Evolutionary conservation across 2,888 invertebrate species (phyloP), one percentile per base, ranked within the genome.

Genomic region (Periphyllus acericola): DNA sequence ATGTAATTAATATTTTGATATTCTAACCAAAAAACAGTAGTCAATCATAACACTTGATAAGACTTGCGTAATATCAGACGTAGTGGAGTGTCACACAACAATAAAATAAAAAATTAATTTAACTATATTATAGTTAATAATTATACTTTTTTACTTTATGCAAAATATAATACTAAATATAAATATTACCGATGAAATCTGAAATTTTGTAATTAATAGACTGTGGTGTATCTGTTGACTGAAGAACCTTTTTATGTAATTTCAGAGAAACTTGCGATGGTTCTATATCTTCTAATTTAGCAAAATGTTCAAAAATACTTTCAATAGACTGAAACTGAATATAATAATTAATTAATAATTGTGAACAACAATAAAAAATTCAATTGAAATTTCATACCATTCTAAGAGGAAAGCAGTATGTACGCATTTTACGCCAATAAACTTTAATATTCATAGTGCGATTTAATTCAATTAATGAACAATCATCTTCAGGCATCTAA

Each of bases 131-230:
- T 60, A 60, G 21, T 60, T 21, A 25, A 3, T 3, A 11, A 21
- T 55, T 40, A 14, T 14, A 46, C 14, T 14, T 46, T 46, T 46
- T 46, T 46, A 14, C 46, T 46, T 46, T 11, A 46, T 3, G 14
- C 14, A 14, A 1, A 14, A 46, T 46, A 14, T 14, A 46, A 46
- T 46, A 46, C 8, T 46, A 46, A 46, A 82, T 46, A 46, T 52
- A 52, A 32, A 83, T 72, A 83, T 81, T 87, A 87, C 87, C 87
- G 34, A 87, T 87, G 11, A 81, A 87, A 80, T 87, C 81, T 17
- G 21, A 1, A 6, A 81, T 40, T 21, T 80, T 81, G n/a, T 87
- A 87, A 32, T 81, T 81, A 0, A 87, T 74, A 3, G 87, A 81
- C 66, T 74, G 14, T 32, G 87, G 87, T 66, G 87, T 74, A 74